Conservation (phyloP, 2,113 vertebrate species). For the Heterochromis multidens region DNA sequence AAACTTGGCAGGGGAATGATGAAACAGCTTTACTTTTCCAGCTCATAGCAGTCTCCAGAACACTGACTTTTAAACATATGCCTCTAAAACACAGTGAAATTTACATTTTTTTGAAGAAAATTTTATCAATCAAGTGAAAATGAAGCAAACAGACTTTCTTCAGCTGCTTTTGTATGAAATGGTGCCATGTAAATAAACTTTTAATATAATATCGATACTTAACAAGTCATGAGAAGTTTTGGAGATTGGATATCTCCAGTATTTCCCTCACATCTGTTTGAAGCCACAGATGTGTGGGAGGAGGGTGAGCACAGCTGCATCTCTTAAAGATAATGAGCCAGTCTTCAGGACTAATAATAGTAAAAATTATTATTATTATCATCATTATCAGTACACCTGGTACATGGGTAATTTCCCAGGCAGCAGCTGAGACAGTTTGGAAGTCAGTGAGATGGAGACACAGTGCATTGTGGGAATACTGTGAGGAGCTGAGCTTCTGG, state of each 20-base stretch:
- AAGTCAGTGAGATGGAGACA: background rate
- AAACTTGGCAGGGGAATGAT: background rate
- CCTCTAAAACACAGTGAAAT: background rate
- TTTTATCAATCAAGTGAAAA: background rate
- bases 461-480: fast-evolving
- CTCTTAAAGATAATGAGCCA: background rate
- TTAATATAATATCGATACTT: background rate
- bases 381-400: background rate
- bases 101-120: background rate
- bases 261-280: background rate
- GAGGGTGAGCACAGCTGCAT: background rate
- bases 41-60: background rate
- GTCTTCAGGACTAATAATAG: background rate
- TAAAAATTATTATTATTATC: background rate
- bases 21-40: fast-evolving
- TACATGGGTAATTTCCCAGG: background rate
- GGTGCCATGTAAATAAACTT: too few species aligned
- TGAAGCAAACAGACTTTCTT: background rate
- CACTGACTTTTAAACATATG: fast-evolving
- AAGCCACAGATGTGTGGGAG: background rate
- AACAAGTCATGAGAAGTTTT: background rate
- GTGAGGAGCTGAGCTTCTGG: background rate
- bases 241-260: background rate
- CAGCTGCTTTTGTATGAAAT: background rate
- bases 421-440: background rate